Conservation (phyloP, 2,888 invertebrate species). For the Uropetala carovei region DNA sequence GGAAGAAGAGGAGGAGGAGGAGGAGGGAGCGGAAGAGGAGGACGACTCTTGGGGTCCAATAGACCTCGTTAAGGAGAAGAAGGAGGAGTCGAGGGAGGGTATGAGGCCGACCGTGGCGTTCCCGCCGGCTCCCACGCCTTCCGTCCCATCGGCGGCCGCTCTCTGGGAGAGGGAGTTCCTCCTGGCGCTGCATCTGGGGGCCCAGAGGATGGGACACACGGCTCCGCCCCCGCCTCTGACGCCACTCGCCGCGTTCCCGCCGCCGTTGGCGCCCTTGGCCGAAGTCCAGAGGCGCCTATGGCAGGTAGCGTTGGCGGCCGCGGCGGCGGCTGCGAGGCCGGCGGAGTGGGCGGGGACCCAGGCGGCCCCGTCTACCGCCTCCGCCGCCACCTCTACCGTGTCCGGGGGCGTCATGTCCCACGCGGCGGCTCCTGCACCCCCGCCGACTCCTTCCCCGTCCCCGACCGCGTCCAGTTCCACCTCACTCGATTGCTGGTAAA, state of each 20-base stretch:
- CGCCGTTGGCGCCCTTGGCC: constrained; percentile 66
- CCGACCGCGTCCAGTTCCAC: constrained; percentile 51
- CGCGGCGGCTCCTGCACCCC: constrained; percentile 53
- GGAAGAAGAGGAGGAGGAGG: constrained; percentile 66
- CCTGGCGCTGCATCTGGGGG: constrained; percentile 76
- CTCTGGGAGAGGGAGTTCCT: constrained; percentile 75
- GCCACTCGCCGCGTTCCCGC: constrained; percentile 66
- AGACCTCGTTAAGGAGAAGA: constrained; percentile 68
- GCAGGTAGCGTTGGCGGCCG: constrained; percentile 68
- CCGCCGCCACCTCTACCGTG: constrained; percentile 35
- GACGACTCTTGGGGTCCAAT: constrained; percentile 71
- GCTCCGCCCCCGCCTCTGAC: constrained; percentile 61
- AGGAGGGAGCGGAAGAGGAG: constrained; percentile 70
- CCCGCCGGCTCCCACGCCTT: constrained; percentile 45
- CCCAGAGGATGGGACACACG: constrained; percentile 71
- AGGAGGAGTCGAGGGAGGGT: constrained; percentile 56
- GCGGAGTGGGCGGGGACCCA: constrained; percentile 38
- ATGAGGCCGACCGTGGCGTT: constrained; percentile 52
- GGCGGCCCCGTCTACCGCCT: constrained; percentile 10
- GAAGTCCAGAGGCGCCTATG: constrained; percentile 69
- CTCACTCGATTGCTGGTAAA: constrained; percentile 59
- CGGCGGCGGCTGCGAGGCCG: constrained; percentile 40
- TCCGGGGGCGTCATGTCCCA: constrained; percentile 37
- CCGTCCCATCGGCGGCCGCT: constrained; percentile 67
- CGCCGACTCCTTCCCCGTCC: constrained; percentile 57